Conservation (phyloP, 2,797 vertebrate species). For the Sebastes reedi region DNA sequence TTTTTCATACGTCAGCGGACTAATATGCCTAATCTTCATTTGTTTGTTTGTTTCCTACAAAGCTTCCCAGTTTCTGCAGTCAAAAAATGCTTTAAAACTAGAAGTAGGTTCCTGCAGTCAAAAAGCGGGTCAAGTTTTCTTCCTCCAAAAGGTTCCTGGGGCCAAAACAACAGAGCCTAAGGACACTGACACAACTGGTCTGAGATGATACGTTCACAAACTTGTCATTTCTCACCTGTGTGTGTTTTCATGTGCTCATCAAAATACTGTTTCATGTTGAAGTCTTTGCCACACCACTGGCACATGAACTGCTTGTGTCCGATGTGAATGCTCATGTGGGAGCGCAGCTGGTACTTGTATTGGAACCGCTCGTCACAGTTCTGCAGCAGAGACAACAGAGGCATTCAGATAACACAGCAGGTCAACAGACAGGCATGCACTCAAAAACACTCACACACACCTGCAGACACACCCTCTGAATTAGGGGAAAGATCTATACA, state of each 20-base stretch:
- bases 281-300: conserved; percentile 99
- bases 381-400: conserved; percentile 45
- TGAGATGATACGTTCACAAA: too few species aligned
- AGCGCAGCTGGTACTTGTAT: conserved; percentile 98
- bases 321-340: conserved; percentile 99
- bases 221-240: conserved; percentile 86
- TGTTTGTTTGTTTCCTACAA: too few species aligned
- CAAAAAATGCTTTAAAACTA: not conserved
- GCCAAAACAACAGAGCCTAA: not conserved
- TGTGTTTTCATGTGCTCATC: conserved; percentile 99
- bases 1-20: too few species aligned
- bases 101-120: not conserved
- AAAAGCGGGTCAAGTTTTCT: not conserved
- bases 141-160: not conserved
- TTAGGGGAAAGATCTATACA: not conserved
- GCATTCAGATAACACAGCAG: not conserved
- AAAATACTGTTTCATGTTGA: conserved; percentile 99
- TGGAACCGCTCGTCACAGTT: conserved; percentile 96
- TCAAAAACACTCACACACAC: not conserved
- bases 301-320: conserved; percentile 99
- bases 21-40: too few species aligned
- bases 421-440: not conserved
- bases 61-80: not conserved
- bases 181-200: not conserved
- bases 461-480: not conserved